These are phyloP conservation scores for Sus cebifrons DNA, from an alignment of 2,797 vertebrate species.

Conservation along the genomic window DNA sequence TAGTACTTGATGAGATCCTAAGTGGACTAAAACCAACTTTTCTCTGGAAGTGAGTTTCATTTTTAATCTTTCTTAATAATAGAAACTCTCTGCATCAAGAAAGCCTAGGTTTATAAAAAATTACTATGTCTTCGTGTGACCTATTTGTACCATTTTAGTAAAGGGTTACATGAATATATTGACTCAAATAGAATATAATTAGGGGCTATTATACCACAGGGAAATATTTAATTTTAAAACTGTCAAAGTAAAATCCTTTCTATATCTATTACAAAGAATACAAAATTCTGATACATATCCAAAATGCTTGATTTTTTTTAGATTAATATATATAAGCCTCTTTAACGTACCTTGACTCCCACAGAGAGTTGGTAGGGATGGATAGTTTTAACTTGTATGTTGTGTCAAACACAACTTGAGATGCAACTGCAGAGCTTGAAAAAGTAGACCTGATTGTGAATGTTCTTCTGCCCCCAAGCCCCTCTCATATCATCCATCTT, in stretches of 20 bases:
- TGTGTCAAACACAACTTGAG: conserved; percentile 54
- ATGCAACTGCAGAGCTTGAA: background rate
- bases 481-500: background rate
- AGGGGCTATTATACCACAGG: background rate
- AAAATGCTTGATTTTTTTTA: conserved; percentile 16
- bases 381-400: conserved; percentile 44
- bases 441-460: background rate
- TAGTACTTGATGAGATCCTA: conserved; percentile 30
- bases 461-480: background rate
- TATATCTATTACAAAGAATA: conserved; percentile 29
- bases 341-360: background rate
- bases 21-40: conserved; percentile 52
- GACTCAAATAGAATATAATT: conserved; percentile 57
- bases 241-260: conserved; percentile 51
- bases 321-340: background rate
- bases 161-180: conserved; percentile 65
- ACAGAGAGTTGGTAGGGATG: conserved; percentile 7
- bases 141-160: conserved; percentile 57
- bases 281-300: conserved; percentile 45
- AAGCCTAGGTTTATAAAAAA: conserved; percentile 63
- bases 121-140: conserved; percentile 21
- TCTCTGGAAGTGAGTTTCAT: background rate
- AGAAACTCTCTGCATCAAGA: conserved; percentile 27
- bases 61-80: conserved; percentile 47
- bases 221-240: conserved; percentile 63